These are phyloP conservation scores for Phalera bucephala DNA, from an alignment of 2,888 invertebrate genomes.

Conservation along the genomic window DNA sequence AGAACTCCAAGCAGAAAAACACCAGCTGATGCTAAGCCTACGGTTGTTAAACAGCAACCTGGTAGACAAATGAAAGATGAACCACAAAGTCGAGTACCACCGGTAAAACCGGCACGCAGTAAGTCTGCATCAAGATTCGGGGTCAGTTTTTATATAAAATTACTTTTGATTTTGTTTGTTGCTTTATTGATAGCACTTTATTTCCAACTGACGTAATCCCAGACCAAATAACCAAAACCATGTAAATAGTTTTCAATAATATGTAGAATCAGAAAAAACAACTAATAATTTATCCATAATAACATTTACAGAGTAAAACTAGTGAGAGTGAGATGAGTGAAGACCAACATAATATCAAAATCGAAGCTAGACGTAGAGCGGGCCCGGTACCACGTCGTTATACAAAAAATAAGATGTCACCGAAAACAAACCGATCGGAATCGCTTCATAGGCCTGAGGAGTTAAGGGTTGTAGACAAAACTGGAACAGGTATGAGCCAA, in stretches of 20 bases:
- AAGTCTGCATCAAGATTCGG: constrained; percentile 77
- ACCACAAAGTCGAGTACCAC: constrained; percentile 58
- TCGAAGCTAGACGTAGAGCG: constrained; percentile 60
- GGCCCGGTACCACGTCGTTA: constrained; percentile 70
- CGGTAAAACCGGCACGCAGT: constrained; percentile 76
- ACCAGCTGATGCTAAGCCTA: constrained; percentile 54
- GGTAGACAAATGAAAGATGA: constrained; percentile 53
- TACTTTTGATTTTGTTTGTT: constrained; percentile 61
- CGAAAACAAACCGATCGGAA: constrained; percentile 79
- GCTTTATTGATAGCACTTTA: constrained; percentile 72
- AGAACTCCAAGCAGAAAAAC: constrained; percentile 72
- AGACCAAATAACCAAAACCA: constrained; percentile 27
- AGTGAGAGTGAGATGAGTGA: constrained; percentile 84
- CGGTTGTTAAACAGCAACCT: constrained; percentile 41
- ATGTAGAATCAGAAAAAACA: constrained; percentile 47
- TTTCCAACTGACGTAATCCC: constrained; percentile 55
- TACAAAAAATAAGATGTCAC: constrained; percentile 63
- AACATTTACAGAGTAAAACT: constrained; percentile 80
- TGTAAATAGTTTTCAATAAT: constrained; percentile 47
- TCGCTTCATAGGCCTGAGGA: constrained; percentile 79
- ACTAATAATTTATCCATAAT: constrained; percentile 64
- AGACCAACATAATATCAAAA: constrained; percentile 56
- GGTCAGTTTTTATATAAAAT: constrained; percentile 75
- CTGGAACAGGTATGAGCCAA: constrained; percentile 70
- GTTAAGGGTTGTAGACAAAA: constrained; percentile 54